Conservation (phyloP, 2,888 invertebrate genomes). For the Meganola albula region DNA sequence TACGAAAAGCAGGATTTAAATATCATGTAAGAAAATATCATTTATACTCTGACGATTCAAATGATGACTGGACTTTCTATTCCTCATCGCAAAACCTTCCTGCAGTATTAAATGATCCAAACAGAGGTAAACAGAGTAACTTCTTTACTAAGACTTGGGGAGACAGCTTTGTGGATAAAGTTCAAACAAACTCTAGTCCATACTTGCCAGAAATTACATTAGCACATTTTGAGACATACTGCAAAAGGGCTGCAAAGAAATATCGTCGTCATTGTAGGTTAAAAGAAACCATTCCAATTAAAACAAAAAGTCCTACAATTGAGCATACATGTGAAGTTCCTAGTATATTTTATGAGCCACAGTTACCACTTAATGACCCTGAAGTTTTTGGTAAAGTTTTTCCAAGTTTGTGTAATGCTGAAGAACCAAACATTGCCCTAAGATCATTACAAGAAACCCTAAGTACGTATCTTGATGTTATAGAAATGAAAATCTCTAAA, state of each 20-base stretch:
- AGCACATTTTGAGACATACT: slow-evolving; percentile 91
- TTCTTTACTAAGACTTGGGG: slow-evolving; percentile 99
- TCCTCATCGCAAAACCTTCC: slow-evolving; percentile 96
- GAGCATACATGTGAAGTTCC: slow-evolving; percentile 84
- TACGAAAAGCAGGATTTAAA: slow-evolving; percentile 91
- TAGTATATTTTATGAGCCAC: slow-evolving; percentile 88
- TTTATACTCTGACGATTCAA: slow-evolving; percentile 51
- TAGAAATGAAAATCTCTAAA: slow-evolving; percentile 94
- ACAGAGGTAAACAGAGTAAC: slow-evolving; percentile 91
- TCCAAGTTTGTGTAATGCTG: slow-evolving; percentile 78
- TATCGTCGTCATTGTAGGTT: slow-evolving; percentile 80
- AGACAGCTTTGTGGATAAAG: slow-evolving; percentile 92
- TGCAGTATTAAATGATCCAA: slow-evolving; percentile 96
- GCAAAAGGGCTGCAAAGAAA: slow-evolving; percentile 85
- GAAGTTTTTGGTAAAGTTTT: slow-evolving; percentile 92
- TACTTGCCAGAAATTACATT: slow-evolving; percentile 89
- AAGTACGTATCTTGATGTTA: slow-evolving; percentile 95
- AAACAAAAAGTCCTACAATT: slow-evolving; percentile 63
- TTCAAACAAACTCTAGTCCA: slow-evolving; percentile 85
- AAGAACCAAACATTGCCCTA: slow-evolving; percentile 80
- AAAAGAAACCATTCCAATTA: slow-evolving; percentile 58
- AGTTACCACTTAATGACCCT: slow-evolving; percentile 87
- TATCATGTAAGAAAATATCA: slow-evolving; percentile 87
- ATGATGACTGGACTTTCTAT: slow-evolving; percentile 89
- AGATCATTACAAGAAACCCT: slow-evolving; percentile 91